Base-by-base conservation (phyloP, 1,140 invertebrate species). In the Calephelis virginiensis region DNA sequence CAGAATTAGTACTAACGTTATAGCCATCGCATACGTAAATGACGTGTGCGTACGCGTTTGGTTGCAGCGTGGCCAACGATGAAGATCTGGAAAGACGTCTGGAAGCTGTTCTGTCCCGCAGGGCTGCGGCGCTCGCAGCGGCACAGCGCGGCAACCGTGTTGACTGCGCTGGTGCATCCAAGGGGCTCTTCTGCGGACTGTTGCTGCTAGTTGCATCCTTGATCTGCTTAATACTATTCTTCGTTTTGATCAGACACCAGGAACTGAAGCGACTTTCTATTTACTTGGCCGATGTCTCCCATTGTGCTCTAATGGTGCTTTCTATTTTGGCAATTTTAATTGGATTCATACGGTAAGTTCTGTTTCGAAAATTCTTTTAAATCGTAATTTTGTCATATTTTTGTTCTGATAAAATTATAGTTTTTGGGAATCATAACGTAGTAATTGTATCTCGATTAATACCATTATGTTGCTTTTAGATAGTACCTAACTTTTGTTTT, bases 191-290 rank as follows among this genome's bases (percentile, higher is more conserved):
- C 94, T 96, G 97, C 89, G 97, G 97, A 69, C 94, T 98, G 13
- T 93, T 98, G 14, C 93, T 98, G 48, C 92, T 98, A 64, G 97
- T 98, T 43, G 96, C 95, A n/a, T 97, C 97, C 6, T 92, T 98
- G 53, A 98, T 98, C 82, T 98, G 97, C 86, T 92, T 98, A 80
- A 98, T 98, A 74, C 94, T 98, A 40, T 98, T 98, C 95, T 98
- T 98, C 92, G 97, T 98, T 46, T 92, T 98, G 69, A 96, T 98
- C 70, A 95, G 95, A 85, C 95, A 97, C 81, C 93, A 95, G 47
- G 93, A 96, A 72, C 93, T 97, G 71, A 95, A 95, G 71, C 92
- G 96, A 63, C 89, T 98, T 62, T 97, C 97, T 48, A 97, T 98
- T 75, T 97, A 97, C 78, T 92, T 98, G 67, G 97, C 96, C 17